Conservation (phyloP, 2,888 invertebrate species). For the Xanthorhoe spadicearia region DNA sequence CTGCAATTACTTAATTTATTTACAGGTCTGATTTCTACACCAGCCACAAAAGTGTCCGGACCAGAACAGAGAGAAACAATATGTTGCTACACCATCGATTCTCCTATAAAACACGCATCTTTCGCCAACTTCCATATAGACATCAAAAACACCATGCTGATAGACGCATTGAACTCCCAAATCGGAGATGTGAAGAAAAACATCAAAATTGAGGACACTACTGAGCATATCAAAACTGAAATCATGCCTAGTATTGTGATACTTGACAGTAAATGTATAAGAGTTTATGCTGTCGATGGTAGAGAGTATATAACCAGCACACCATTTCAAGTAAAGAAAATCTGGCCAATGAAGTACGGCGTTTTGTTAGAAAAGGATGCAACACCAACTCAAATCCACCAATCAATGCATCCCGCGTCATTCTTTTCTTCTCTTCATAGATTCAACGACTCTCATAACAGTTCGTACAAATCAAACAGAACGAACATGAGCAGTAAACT, state of each 20-base stretch:
- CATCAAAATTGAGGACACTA: constrained; percentile 78
- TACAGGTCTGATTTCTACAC: constrained; percentile 80
- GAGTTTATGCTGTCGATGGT: constrained; percentile 91
- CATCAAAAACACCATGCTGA: constrained; percentile 83
- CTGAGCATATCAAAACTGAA: constrained; percentile 80
- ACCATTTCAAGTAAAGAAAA: constrained; percentile 91
- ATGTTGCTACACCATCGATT: constrained; percentile 92
- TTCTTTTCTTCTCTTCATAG: too few species aligned
- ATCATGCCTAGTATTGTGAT: constrained; percentile 88
- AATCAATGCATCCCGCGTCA: constrained; percentile 66
- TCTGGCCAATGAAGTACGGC: constrained; percentile 94
- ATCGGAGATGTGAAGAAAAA: constrained; percentile 79
- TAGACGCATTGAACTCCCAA: constrained; percentile 79
- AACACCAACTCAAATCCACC: constrained; percentile 59
- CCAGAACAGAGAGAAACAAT: constrained; percentile 84
- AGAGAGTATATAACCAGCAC: constrained; percentile 93
- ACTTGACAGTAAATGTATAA: constrained; percentile 90
- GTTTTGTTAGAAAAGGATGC: constrained; percentile 91
- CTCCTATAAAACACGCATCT: constrained; percentile 91
- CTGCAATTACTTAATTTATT: too few species aligned
- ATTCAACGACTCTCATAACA: constrained; percentile 73
- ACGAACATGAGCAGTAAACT: constrained; percentile 73
- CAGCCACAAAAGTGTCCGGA: constrained; percentile 76
- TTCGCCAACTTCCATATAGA: constrained; percentile 87
- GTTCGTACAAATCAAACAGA: constrained; percentile 64